These are phyloP conservation scores for Ophraella communa DNA, from an alignment of 2,888 invertebrate genomes.

Conservation along the genomic window DNA sequence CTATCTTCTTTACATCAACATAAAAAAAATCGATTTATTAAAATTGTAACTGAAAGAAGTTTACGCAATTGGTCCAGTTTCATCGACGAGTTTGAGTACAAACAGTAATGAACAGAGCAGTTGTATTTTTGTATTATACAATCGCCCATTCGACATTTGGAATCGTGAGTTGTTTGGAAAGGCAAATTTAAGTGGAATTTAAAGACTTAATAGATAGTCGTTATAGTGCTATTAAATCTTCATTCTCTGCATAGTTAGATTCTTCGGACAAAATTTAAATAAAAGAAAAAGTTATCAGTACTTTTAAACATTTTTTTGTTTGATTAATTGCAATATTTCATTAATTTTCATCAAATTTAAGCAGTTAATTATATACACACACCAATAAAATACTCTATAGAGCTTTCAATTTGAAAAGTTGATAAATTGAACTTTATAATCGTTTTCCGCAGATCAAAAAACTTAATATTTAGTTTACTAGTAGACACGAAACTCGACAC, in stretches of 20 bases:
- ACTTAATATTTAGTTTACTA: too few relatives aligned
- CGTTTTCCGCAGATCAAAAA: too few relatives aligned
- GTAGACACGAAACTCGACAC: too few relatives aligned
- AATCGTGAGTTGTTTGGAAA: conserved; percentile 1
- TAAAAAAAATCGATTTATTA: not conserved
- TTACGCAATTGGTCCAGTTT: not conserved
- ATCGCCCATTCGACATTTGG: not conserved
- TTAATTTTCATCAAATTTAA: too few relatives aligned
- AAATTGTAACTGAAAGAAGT: not conserved
- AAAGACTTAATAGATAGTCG: not conserved
- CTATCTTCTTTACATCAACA: not conserved
- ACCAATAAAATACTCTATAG: too few relatives aligned
- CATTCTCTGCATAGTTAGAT: not conserved
- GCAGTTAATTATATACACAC: too few relatives aligned
- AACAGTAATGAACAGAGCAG: not conserved
- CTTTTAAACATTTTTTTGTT: too few relatives aligned
- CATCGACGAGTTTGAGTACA: not conserved
- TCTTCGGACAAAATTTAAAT: not conserved
- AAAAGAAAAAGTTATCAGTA: too few relatives aligned
- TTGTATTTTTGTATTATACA: not conserved
- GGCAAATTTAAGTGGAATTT: conserved; percentile 1
- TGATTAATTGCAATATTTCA: too few relatives aligned
- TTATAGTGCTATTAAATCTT: not conserved
- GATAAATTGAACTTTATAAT: too few relatives aligned
- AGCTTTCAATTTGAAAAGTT: too few relatives aligned